Evolutionary conservation across 92 coral and sea anemone genomes (phyloP).

Genomic region (Epizoanthus stellaris): DNA sequence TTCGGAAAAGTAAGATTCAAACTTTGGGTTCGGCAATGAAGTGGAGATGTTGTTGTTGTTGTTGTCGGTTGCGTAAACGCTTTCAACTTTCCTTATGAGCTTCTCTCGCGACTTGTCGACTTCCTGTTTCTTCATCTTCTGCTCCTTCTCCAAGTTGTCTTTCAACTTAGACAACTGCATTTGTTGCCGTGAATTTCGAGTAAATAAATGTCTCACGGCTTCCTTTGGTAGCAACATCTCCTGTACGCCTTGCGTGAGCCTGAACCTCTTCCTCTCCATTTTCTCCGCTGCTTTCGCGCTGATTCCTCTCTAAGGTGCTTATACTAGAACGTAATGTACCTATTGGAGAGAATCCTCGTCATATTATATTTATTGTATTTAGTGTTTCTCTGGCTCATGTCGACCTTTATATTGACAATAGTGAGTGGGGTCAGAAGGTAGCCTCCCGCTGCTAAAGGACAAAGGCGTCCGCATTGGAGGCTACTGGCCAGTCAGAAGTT

Average conservation of each 20-base stretch:
- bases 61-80: background rate
- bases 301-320: no score
- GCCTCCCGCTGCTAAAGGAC: no score
- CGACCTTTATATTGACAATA: no score
- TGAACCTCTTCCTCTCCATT: background rate
- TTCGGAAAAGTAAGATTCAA: background rate
- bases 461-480: no score
- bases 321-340: no score
- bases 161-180: background rate
- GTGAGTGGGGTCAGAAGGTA: no score
- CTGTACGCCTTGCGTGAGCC: background rate
- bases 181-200: background rate
- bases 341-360: no score
- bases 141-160: slow-evolving; percentile 9
- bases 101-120: background rate
- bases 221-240: slow-evolving; percentile 12
- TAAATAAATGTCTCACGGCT: slow-evolving; percentile 3
- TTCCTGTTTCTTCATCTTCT: background rate
- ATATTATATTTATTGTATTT: no score
- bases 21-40: background rate
- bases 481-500: no score
- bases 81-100: background rate
- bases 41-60: background rate
- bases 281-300: background rate
- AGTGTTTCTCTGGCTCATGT: no score